Evolutionary conservation across 2,113 vertebrate genomes (phyloP), one percentile per base, ranked within the genome.

Genomic region (Echinops telfairi): DNA sequence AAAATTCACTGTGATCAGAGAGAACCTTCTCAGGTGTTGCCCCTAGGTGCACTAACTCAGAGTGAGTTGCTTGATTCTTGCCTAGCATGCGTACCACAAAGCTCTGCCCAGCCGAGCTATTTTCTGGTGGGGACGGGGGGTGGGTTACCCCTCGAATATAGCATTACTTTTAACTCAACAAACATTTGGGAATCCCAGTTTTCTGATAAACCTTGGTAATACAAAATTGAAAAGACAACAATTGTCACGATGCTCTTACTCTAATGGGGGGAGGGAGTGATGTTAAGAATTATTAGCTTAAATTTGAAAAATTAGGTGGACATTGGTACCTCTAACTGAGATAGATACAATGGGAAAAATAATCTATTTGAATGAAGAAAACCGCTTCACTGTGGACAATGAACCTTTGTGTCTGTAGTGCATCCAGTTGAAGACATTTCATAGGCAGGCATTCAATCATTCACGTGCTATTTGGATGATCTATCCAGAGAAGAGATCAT

Each of bases 81-180:
- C 12, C 12, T 53, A 11, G 47, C 12, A 53, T 53, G 47, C 47
- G 12, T 53, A 12, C 47, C 12, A 11, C 2, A 53, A 53, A 53
- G 47, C 47, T 53, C 47, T 14, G 47, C 47, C 47, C 47, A 53
- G 5, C 47, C 47, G 12, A 53, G 47, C 47, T 53, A 53, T 53
- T 53, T 53, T 53, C 47, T 9, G 10, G 47, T 53, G 47, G 47
- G 47, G 47, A 9, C 10, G 47, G 47, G 47, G 47, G 12, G 47
- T 10, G 47, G 47, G 6, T 10, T 11, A 53, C 47, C 47, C 47
- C 47, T 53, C 10, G 71, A 33, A 57, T 10, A 78, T 80, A 14
- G 68, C 68, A 38, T 36, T 75, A 76, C 68, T 87, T 93, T 86
- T 66, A 90, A 53, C 88, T 84, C 23, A 84, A 73, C n/a, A 84